Conservation (phyloP, 2,888 invertebrate genomes). For the Agonopterix heracliana region DNA sequence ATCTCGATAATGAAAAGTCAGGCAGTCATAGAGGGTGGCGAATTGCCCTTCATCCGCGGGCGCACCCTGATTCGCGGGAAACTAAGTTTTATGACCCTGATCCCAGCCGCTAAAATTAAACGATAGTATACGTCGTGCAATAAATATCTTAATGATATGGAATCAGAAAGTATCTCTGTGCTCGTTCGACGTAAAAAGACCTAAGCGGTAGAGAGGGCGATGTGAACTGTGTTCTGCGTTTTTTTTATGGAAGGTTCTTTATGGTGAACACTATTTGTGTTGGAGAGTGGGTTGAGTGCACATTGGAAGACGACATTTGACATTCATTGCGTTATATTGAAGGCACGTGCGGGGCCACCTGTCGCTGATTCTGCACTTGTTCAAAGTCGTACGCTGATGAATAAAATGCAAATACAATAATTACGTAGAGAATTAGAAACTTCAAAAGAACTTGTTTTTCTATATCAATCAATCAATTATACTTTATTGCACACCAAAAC, state of each 20-base stretch:
- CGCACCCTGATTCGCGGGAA: conserved; percentile 31
- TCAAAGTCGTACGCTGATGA: conserved; percentile 32
- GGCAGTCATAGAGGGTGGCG: conserved; percentile 71
- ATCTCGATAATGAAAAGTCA: conserved; percentile 78
- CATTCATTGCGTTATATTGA: conserved; percentile 73
- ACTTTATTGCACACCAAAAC: too few species aligned
- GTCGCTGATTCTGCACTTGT: conserved; percentile 64
- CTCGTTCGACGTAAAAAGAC: conserved; percentile 31
- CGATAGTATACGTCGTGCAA: conserved; percentile 43
- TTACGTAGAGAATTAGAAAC: background rate
- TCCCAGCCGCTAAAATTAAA: conserved; percentile 51
- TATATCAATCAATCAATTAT: too few species aligned
- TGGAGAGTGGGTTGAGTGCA: conserved; percentile 21
- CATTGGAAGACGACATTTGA: conserved; percentile 54
- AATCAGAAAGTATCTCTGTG: conserved; percentile 70
- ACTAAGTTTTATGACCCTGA: conserved; percentile 44
- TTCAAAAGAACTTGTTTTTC: background rate
- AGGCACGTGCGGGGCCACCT: conserved; percentile 72
- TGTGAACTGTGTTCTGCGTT: conserved; percentile 35
- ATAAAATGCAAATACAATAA: conserved; percentile 22
- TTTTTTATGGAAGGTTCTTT: conserved; percentile 31
- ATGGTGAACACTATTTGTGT: conserved; percentile 10
- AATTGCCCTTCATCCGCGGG: conserved; percentile 53
- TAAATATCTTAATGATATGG: conserved; percentile 75
- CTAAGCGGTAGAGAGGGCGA: conserved; percentile 27